These are phyloP conservation scores for Sphaerophoria taeniata DNA, from an alignment of 2,888 invertebrate genomes.

Conservation along the genomic window DNA sequence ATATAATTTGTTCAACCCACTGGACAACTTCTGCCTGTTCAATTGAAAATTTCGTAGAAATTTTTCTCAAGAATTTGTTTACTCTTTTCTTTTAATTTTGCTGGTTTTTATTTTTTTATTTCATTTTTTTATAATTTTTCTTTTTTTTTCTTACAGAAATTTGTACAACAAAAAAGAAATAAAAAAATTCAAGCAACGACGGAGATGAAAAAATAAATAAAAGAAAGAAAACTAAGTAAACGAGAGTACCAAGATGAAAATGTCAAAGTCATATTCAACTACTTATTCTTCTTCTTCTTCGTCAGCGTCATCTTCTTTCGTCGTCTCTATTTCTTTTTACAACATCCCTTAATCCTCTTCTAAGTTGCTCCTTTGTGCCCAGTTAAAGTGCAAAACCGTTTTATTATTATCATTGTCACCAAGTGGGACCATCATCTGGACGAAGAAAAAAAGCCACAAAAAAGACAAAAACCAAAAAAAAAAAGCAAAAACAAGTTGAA, in stretches of 20 bases:
- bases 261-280: slow-evolving; percentile 40
- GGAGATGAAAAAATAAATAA: background rate
- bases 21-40: slow-evolving; percentile 15
- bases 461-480: slow-evolving; percentile 34
- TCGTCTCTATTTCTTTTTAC: slow-evolving; percentile 14
- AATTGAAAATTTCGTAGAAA: slow-evolving; percentile 56
- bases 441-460: slow-evolving; percentile 44
- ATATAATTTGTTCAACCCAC: background rate
- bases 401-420: slow-evolving; percentile 73
- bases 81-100: background rate
- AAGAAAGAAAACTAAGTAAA: slow-evolving; percentile 6
- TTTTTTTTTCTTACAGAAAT: background rate
- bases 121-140: slow-evolving; percentile 50
- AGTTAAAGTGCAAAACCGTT: slow-evolving; percentile 75
- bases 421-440: slow-evolving; percentile 52
- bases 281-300: slow-evolving; percentile 21
- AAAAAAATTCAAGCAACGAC: background rate
- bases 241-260: slow-evolving; percentile 27
- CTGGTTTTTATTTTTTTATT: slow-evolving; percentile 50
- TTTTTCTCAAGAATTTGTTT: slow-evolving; percentile 52
- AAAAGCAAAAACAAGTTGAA: slow-evolving; percentile 1
- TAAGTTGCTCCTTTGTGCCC: slow-evolving; percentile 74
- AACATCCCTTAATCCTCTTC: slow-evolving; percentile 71
- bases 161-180: background rate
- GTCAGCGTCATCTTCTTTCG: no score